Conservation (phyloP, 2,888 invertebrate genomes). For the Drepanosiphum platanoidis region DNA sequence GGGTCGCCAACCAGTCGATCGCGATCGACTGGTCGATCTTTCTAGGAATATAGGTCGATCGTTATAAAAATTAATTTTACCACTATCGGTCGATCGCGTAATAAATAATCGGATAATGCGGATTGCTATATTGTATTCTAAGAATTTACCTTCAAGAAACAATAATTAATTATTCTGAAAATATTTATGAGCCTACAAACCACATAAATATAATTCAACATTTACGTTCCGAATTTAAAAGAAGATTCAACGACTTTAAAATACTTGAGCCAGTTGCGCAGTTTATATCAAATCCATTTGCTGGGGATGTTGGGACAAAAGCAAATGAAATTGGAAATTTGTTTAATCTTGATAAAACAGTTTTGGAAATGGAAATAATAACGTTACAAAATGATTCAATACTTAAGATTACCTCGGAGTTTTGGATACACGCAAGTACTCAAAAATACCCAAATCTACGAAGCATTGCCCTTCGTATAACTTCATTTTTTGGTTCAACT, state of each 20-base stretch:
- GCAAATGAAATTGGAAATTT: constrained; percentile 16
- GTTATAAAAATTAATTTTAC: no score
- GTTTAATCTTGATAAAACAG: no score
- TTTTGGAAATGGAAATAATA: constrained; percentile 28
- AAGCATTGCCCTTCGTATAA: background rate
- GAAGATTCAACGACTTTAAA: constrained; percentile 10
- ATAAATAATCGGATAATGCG: no score
- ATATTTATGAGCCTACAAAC: constrained; percentile 7
- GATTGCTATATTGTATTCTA: no score
- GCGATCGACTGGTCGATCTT: no score
- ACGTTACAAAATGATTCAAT: constrained; percentile 27
- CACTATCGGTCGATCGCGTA: no score
- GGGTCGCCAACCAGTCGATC: no score
- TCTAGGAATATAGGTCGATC: no score
- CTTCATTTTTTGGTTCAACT: constrained; percentile 31
- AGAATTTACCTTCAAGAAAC: no score
- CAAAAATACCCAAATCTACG: constrained; percentile 21
- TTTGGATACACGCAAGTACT: constrained; percentile 18
- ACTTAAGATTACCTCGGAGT: constrained; percentile 29
- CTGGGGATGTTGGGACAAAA: constrained; percentile 2
- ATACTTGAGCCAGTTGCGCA: background rate
- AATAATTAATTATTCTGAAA: constrained; percentile 27
- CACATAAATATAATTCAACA: constrained; percentile 35
- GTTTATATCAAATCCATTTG: constrained; percentile 19
- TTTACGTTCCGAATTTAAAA: constrained; percentile 28